Conservation (phyloP, 2,888 invertebrate genomes). For the Colletes collaris region DNA sequence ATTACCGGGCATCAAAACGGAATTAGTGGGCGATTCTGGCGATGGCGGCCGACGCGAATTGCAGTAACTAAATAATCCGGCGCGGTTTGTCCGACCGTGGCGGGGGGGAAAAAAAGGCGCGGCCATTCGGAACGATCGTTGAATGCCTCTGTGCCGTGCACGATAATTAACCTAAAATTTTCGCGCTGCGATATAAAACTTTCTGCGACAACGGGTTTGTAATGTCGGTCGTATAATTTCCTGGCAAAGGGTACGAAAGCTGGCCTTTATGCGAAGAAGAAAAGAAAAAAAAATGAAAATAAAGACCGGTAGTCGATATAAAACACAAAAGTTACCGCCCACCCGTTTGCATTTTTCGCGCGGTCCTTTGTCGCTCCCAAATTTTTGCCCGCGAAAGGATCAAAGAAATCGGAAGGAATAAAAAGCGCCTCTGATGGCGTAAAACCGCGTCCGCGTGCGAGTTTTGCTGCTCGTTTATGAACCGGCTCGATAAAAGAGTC, state of each 20-base stretch:
- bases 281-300: not conserved
- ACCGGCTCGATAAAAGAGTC: too few relatives aligned
- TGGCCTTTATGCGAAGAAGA: constrained; percentile 20
- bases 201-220: constrained; percentile 49
- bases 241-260: constrained; percentile 37
- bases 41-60: constrained; percentile 10
- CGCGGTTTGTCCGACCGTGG: not conserved
- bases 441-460: not conserved
- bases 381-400: not conserved
- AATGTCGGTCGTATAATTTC: constrained; percentile 63
- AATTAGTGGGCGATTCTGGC: constrained; percentile 35
- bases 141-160: constrained; percentile 33
- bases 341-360: constrained; percentile 7
- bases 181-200: constrained; percentile 58
- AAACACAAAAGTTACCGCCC: constrained; percentile 21
- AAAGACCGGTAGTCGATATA: constrained; percentile 13
- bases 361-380: not conserved
- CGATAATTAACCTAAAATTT: constrained; percentile 62
- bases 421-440: too few relatives aligned
- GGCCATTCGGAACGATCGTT: constrained; percentile 32
- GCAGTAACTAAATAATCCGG: constrained; percentile 25
- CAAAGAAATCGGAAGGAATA: not conserved
- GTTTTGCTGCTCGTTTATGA: not conserved
- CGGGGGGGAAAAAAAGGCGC: not conserved
- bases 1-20: constrained; percentile 7